Evolutionary conservation across 2,113 vertebrate species (phyloP).

Genomic region (Thalassarche chlororhynchos): DNA sequence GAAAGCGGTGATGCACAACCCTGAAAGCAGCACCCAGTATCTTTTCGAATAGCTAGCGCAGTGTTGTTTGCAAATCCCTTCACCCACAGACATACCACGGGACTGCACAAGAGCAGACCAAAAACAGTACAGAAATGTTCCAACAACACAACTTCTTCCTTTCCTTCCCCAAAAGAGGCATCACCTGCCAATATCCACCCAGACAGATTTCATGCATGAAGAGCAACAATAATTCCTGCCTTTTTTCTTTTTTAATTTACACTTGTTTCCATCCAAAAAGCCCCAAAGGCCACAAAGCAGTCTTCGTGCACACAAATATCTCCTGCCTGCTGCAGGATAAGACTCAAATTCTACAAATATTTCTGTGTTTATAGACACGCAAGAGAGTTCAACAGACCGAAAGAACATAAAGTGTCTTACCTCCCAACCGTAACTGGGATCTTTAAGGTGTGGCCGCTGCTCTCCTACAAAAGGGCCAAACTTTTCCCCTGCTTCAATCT

Average conservation of each 20-base stretch:
- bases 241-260: background rate
- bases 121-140: background rate
- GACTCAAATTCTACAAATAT: background rate
- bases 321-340: background rate
- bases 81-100: background rate
- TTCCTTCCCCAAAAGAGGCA: background rate
- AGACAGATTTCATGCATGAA: background rate
- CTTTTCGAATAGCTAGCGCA: background rate
- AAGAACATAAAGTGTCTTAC: constrained; percentile 77
- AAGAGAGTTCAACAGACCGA: background rate
- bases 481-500: constrained; percentile 87
- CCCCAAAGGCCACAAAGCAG: background rate
- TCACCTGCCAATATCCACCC: background rate
- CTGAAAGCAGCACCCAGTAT: background rate
- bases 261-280: background rate
- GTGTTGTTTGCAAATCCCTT: background rate
- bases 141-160: background rate
- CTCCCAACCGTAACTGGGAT: constrained; percentile 89
- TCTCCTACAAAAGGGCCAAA: constrained; percentile 93
- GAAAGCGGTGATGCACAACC: background rate
- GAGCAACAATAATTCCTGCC: background rate
- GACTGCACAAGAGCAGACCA: background rate
- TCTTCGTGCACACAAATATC: background rate
- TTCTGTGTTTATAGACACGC: background rate
- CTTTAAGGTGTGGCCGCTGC: constrained; percentile 78